Base-by-base conservation (phyloP, 1,140 invertebrate species). In the Metaphire vulgaris region DNA sequence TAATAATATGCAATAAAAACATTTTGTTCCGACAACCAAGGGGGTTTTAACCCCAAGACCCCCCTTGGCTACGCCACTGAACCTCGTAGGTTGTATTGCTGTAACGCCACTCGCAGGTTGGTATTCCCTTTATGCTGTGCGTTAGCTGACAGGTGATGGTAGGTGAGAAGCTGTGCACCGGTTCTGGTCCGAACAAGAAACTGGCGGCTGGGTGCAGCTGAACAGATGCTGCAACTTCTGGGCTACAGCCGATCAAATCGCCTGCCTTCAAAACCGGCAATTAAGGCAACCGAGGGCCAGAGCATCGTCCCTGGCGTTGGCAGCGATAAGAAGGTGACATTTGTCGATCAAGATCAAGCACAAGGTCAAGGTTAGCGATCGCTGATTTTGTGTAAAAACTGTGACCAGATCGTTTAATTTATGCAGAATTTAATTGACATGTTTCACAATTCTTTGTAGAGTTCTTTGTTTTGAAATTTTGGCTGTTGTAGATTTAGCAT, bases 151-250 rank as follows among this genome's bases (percentile, higher is more conserved):
- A 87, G 84, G 87, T 87, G 30, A 89, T 89, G 41, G 91, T 92
- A 77, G 91, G 91, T 74, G 90, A 90, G 67, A 88, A 89, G 80
- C 88, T 87, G 32, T 92, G 92, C 74, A 90, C 90, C 76, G 96
- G 96, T 12, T 90, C 91, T 12, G 96, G 96, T 34, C 92, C 93
- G 30, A 99, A 96, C 86, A 99, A 99, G 87, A 98, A 98, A 88
- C 86, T 95, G 29, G 96, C 96, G 98, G 86, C 89, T 94, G 72
- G 92, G 93, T 81, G 96, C 96, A 26, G 96, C 96, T 2, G 93
- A 98, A 84, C 90, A 90, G 85, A 88, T 90, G 88, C 84, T 92
- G 12, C 84, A 89, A 33, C 83, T 89, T 65, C 85, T 94, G 68
- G 92, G 92, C n/a, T 92, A 91, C 80, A 88, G 85, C 33, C 87